Base-by-base conservation (phyloP, 2,888 invertebrate genomes). In the Yponomeuta plumbellus region DNA sequence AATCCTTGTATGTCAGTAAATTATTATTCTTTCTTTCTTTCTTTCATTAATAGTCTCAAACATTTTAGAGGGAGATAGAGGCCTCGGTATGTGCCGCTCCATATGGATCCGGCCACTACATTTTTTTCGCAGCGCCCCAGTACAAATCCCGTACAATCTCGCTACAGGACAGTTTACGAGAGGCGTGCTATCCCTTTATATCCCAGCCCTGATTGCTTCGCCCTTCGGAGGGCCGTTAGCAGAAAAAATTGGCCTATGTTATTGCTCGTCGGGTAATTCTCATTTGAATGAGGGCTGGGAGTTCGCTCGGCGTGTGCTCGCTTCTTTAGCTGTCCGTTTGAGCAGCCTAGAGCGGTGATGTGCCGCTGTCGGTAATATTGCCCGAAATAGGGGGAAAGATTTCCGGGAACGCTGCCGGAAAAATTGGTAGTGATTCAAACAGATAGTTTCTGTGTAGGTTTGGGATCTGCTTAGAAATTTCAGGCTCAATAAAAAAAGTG, bases 61-160 rank as follows among this genome's bases (percentile, higher is more conserved):
- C 34, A 34, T 34, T 6, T 34, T 34, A 26, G 26, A 26, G 26
- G 26, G 26, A 26, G 26, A 26, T 26, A 26, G 26, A 10, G 5
- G 1, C 1, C 34, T 11, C 58, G 58, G 58, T 58, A 11, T 58
- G 1, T 21, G 58, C 58, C 58, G 21, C 58, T 20, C 58, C n/a
- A 11, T 58, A 58, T 11, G 3, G 11, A 11, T 20, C 58, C 17
- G 44, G 13, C 17, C 44, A 52, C 17, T 52, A 52, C 17, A 17
- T 52, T 52, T 52, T 44, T 58, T 22, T 58, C 21, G 21, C 34
- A 34, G 73, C 73, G 71, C 73, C 73, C 72, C 67, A 72, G 81
- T 81, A 84, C 83, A 85, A 85, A 86, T 84, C 84, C 83, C 77
- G 76, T 76, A 82, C 85, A 85, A 86, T 86, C 86, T 85, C 77